A percentile compares a stretch with the other conserved stretches of the same genome.
These are phyloP conservation scores for Scelioninae gen. 1 DNA, from an alignment of 2,888 invertebrate species.

Conservation along the genomic window DNA sequence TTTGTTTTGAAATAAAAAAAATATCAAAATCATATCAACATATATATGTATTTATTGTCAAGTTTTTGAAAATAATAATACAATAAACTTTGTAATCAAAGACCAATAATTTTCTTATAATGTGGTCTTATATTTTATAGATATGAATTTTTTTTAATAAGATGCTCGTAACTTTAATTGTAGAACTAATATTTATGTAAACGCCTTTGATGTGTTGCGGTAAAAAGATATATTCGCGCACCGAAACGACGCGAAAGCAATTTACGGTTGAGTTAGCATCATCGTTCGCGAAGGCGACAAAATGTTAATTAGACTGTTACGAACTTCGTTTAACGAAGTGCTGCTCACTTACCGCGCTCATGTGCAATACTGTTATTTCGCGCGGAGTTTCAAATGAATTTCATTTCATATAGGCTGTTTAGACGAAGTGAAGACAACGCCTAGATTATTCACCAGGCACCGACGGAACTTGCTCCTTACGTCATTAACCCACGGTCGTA, in stretches of 20 bases:
- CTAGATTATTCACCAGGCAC: constrained; percentile 45
- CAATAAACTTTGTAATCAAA: too few species aligned
- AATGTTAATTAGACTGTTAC: constrained; percentile 67
- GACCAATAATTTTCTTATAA: too few species aligned
- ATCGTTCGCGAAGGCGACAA: constrained; percentile 38
- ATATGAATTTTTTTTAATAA: too few species aligned
- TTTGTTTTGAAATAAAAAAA: too few species aligned
- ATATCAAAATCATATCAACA: too few species aligned
- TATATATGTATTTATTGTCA: too few species aligned
- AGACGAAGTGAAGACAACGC: constrained; percentile 17
- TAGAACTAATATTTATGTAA: constrained; percentile 31
- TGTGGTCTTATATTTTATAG: too few species aligned
- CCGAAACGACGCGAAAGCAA: constrained; percentile 34
- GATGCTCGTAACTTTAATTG: constrained; percentile 9
- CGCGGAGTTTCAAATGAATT: constrained; percentile 48
- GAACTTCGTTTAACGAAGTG: constrained; percentile 61
- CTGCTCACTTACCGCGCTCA: constrained; percentile 45
- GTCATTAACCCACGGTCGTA: constrained; percentile 34
- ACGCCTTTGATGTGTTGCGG: not conserved
- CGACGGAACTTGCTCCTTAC: too few species aligned
- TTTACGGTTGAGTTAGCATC: constrained; percentile 44
- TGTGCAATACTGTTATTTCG: constrained; percentile 46
- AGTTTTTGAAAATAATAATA: too few species aligned
- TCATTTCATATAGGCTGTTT: constrained; percentile 28
- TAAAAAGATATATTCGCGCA: constrained; percentile 14